Evolutionary conservation across 2,888 invertebrate species (phyloP), one percentile per base, ranked within the genome.

Genomic region (Sarcophaga carnaria): DNA sequence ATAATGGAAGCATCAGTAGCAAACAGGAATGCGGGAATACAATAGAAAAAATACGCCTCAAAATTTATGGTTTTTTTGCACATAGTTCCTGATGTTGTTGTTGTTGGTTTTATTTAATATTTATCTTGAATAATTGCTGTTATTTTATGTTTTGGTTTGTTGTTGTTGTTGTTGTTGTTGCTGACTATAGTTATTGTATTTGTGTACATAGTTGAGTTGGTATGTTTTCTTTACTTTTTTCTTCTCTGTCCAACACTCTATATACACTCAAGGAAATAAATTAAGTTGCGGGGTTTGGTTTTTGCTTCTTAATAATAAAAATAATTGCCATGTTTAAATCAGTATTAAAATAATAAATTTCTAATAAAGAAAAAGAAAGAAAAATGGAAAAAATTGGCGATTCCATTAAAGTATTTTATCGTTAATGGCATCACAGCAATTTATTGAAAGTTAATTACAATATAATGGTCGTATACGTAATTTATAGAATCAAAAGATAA

Each of bases 121-220:
- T 82, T 82, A 45, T 70, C 59, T 82, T 66, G 45, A 71, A 59
- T 77, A 71, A 77, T 77, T 77, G 82, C 59, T 82, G 70, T 77
- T 77, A 64, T 64, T 76, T 63, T 81, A 22, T 25, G 49, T 74
- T 69, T 62, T 63, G 20, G 60, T 37, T 37, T 37, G 1, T 10
- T 37, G 49, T 11, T 71, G 63, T 11, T 25, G 63, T 11, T 25
- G 69, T 25, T 27, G n/a, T 37, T 74, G 37, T 37, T 37, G 37
- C 5, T 37, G 37, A 6, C 37, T 37, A 6, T 37, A 37, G 37
- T 37, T 37, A 37, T 37, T 37, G 3, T 37, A 37, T 37, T 37
- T 37, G 17, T 60, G 74, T 47, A 12, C 10, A 66, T 67, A 60
- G 22, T 67, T n/a, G 37, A 49, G 37, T 74, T 49, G 67, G 74